phyloP scores from a whole-genome alignment of 1,140 invertebrate genomes.

The Apis mellifera region Amel_HAv3.1 CM009935.2:11325001-11325500 shows the following conservation, averaged over 20 bases:
- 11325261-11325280: slow-evolving; percentile 39
- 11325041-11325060: not conserved
- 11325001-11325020: slow-evolving; percentile 7
- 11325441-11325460: slow-evolving; percentile 26
- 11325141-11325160: slow-evolving; percentile 68
- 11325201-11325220: slow-evolving; percentile 60
- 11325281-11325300: slow-evolving; percentile 49
- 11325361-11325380: no score
- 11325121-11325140: slow-evolving; percentile 68
- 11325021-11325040: not conserved
- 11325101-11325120: slow-evolving; percentile 67
- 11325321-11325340: slow-evolving; percentile 14
- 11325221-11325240: slow-evolving; percentile 43
- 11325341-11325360: slow-evolving; percentile 16
- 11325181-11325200: slow-evolving; percentile 63
- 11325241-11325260: not conserved
- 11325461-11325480: slow-evolving; percentile 28
- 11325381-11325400: slow-evolving; percentile 25
- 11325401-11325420: slow-evolving; percentile 19
- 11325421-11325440: slow-evolving; percentile 18
- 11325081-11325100: slow-evolving; percentile 45
- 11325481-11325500: not conserved
- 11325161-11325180: slow-evolving; percentile 56
- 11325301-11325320: slow-evolving; percentile 39
- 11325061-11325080: slow-evolving; percentile 25